Percentiles rank a stretch among this genome's conserved stretches.
These are phyloP conservation scores for Laothoe populi DNA, from an alignment of 2,888 invertebrate species.

Conservation along the genomic window DNA sequence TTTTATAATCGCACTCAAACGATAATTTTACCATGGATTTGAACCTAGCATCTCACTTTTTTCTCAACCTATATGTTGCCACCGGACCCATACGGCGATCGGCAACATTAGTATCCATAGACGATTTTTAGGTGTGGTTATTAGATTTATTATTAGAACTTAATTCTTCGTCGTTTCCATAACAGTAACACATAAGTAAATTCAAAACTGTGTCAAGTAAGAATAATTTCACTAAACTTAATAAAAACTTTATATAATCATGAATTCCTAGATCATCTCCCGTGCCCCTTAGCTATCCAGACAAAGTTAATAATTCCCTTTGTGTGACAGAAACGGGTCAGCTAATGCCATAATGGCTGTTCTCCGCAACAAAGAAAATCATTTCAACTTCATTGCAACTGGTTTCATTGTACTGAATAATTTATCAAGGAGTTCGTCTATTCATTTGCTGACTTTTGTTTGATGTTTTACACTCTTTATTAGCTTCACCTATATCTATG, in stretches of 20 bases:
- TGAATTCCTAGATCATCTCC: neutral
- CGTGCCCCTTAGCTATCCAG: neutral
- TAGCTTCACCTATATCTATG: neutral
- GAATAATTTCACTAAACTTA: neutral
- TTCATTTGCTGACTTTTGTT: conserved; percentile 14
- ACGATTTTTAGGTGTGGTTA: no score
- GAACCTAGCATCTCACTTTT: no score
- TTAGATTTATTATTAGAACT: no score
- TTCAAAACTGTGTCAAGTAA: neutral
- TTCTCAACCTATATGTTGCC: no score
- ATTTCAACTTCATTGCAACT: conserved; percentile 17
- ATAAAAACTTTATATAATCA: neutral
- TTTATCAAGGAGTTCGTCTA: conserved; percentile 19
- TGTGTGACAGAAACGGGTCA: conserved; percentile 13
- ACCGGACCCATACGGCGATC: no score
- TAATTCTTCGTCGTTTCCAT: no score
- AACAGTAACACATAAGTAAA: no score
- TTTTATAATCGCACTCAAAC: no score
- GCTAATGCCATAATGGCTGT: conserved; percentile 9
- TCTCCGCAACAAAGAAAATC: conserved; percentile 25
- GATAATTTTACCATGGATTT: no score
- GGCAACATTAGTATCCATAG: no score
- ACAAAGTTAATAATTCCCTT: conserved; percentile 24
- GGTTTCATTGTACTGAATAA: conserved; percentile 16
- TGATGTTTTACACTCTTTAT: neutral